phyloP scores from a whole-genome alignment of 1,140 invertebrate genomes.

The Drosophila albomicans region DNA sequence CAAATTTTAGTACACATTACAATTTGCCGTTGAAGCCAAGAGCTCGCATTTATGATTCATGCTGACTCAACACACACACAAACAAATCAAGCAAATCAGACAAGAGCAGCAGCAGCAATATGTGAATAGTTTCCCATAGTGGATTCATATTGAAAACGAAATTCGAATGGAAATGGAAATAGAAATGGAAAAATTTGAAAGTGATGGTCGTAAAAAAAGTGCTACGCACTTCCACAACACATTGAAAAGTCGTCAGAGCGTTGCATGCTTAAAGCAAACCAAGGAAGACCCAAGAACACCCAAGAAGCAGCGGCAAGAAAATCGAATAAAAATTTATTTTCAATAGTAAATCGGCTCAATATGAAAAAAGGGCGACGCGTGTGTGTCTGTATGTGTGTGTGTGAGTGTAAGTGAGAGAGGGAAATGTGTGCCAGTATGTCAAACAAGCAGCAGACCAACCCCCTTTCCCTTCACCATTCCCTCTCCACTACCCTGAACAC shows the following conservation, averaged over 20 bases:
- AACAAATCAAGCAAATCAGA: background rate
- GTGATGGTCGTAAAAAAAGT: conserved; percentile 66
- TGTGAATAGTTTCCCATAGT: background rate
- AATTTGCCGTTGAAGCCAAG: conserved; percentile 44
- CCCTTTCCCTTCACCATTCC: background rate
- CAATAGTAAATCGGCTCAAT: conserved; percentile 82
- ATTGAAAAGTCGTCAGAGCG: conserved; percentile 76
- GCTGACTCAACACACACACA: conserved; percentile 7
- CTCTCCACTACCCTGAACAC: background rate
- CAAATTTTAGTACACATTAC: conserved; percentile 63
- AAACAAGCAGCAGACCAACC: conserved; percentile 41
- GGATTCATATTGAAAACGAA: background rate
- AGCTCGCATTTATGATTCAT: conserved; percentile 7
- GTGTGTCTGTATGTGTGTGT: background rate
- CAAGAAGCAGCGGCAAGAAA: conserved; percentile 55
- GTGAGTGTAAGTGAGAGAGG: conserved; percentile 5
- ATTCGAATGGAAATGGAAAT: conserved; percentile 26
- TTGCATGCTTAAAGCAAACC: conserved; percentile 49
- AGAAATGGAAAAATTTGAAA: conserved; percentile 38
- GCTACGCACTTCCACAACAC: conserved; percentile 58
- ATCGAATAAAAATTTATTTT: conserved; percentile 82
- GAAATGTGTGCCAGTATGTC: conserved; percentile 77
- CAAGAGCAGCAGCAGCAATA: conserved; percentile 2
- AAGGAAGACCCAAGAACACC: conserved; percentile 47
- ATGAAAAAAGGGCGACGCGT: conserved; percentile 49